Conservation (phyloP, 1,140 invertebrate genomes). For the Cepaea nemoralis region DNA sequence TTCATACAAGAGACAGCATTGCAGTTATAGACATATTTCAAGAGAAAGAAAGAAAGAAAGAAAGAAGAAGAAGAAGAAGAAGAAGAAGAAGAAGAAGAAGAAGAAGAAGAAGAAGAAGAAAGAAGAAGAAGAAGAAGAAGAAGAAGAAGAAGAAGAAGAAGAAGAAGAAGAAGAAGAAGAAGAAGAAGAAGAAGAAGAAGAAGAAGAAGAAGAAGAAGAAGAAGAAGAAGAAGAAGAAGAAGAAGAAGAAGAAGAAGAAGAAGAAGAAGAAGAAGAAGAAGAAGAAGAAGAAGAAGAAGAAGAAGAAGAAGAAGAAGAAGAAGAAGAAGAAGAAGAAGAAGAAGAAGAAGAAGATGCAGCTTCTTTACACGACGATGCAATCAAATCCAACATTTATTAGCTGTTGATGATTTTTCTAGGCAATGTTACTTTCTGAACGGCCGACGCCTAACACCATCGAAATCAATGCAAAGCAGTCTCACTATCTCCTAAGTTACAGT, state of each 20-base stretch:
- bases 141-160: neutral
- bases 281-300: neutral
- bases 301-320: neutral
- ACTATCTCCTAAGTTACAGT: too few species aligned
- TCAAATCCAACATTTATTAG: too few species aligned
- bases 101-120: neutral
- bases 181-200: too few species aligned
- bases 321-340: neutral
- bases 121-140: neutral
- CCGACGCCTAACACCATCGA: too few species aligned
- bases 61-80: conserved; percentile 2
- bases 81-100: neutral
- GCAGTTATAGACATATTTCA: too few species aligned
- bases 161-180: too few species aligned
- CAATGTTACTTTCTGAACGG: too few species aligned
- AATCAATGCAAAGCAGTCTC: too few species aligned
- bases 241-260: neutral
- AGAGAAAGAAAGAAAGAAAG: neutral
- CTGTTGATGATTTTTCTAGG: too few species aligned
- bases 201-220: neutral
- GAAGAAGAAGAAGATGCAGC: too few species aligned
- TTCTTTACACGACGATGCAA: too few species aligned
- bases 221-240: neutral
- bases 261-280: neutral
- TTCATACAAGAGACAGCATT: too few species aligned